Evolutionary conservation across 2,113 vertebrate genomes (phyloP).

Genomic region (Myotis lucifugus): DNA sequence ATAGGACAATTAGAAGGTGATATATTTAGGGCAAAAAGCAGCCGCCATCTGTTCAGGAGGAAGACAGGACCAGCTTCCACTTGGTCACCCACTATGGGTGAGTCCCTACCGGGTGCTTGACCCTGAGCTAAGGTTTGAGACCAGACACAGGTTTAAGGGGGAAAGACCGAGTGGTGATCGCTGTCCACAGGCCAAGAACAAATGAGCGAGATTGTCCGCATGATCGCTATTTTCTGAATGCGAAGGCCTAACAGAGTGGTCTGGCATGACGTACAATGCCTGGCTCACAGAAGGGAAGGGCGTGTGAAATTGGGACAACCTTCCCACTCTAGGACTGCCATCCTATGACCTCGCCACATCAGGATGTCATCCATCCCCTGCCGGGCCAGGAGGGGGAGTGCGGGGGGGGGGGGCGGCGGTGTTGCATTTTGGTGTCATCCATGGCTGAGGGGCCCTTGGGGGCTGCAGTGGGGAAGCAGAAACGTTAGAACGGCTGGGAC

Average conservation of each 20-base stretch:
- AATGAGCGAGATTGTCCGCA: rapidly evolving
- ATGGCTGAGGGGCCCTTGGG: neutral
- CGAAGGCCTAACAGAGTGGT: neutral
- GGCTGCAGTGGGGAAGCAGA: neutral
- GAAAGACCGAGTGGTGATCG: rapidly evolving
- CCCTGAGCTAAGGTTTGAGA: neutral
- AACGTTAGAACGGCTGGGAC: constrained; percentile 45
- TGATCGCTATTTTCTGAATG: rapidly evolving
- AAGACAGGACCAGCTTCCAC: neutral
- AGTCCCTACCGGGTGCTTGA: neutral
- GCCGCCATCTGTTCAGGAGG: neutral
- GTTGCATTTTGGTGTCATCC: neutral
- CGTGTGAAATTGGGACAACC: neutral
- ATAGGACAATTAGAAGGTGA: constrained; percentile 69
- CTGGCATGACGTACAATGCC: neutral
- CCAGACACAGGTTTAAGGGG: neutral
- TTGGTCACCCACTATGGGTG: neutral
- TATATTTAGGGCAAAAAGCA: constrained; percentile 32
- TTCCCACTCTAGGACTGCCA: neutral
- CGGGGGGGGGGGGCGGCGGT: rapidly evolving
- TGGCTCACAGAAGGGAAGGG: neutral
- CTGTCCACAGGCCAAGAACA: neutral
- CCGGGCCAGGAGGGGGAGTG: neutral
- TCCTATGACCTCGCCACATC: neutral
- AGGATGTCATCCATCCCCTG: neutral